Conservation (phyloP, 2,888 invertebrate genomes). For the Clitarchus hookeri region DNA sequence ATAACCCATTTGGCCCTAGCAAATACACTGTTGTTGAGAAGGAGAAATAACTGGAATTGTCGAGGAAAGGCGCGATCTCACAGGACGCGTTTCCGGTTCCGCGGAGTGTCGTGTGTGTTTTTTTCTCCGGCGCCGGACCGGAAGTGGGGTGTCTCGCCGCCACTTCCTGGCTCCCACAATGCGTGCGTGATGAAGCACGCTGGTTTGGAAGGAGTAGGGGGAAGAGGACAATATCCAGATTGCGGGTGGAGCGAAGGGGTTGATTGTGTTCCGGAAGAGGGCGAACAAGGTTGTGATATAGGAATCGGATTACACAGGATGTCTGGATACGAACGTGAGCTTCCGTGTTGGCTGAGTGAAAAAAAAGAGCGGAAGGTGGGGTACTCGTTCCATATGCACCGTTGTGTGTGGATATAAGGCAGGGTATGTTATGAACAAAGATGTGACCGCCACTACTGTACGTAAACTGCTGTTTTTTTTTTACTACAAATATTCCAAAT, state of each 20-base stretch:
- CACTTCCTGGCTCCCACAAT: conserved; percentile 5
- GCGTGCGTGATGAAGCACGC: not conserved
- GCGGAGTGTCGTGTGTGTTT: not conserved
- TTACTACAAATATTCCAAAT: too few species aligned
- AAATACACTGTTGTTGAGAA: too few species aligned
- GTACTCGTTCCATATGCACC: too few species aligned
- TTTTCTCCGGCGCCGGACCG: not conserved
- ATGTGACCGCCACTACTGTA: too few species aligned
- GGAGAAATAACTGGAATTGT: too few species aligned
- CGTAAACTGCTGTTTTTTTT: too few species aligned
- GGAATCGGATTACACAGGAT: not conserved
- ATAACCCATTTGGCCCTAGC: too few species aligned
- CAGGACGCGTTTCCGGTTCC: not conserved
- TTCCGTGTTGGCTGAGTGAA: not conserved
- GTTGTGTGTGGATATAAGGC: too few species aligned
- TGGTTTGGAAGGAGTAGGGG: not conserved
- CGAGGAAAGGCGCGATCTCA: not conserved
- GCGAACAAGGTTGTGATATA: not conserved
- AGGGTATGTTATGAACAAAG: too few species aligned
- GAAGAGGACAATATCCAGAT: too few species aligned
- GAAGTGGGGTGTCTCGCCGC: not conserved
- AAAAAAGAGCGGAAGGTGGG: too few species aligned
- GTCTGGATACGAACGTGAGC: not conserved
- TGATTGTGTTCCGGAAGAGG: not conserved
- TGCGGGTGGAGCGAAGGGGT: too few species aligned